Conservation (phyloP, 2,888 invertebrate genomes). For the Coecobrya sp. region DNA sequence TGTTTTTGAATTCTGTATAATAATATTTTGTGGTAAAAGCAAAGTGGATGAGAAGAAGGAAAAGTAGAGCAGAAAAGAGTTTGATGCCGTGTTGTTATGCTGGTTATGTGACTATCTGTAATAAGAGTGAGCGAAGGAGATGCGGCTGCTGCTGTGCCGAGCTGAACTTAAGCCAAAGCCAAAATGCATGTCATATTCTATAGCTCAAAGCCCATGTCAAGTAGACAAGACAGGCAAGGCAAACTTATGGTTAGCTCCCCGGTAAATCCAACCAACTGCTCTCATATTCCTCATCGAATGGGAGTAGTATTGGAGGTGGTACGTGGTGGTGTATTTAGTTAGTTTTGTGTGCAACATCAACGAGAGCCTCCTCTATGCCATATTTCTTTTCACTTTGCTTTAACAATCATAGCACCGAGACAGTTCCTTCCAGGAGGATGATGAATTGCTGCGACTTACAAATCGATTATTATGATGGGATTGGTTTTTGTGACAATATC, state of each 20-base stretch:
- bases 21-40: conserved; percentile 72
- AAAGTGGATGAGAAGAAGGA: conserved; percentile 33
- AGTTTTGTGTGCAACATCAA: conserved; percentile 39
- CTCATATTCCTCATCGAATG: conserved; percentile 52
- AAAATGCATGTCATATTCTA: conserved; percentile 76
- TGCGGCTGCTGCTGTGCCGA: conserved; percentile 40
- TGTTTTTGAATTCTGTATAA: conserved; percentile 51
- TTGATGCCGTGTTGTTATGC: conserved; percentile 34
- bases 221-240: conserved; percentile 63
- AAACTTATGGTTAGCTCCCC: conserved; percentile 62
- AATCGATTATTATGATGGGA: conserved; percentile 68
- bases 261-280: conserved; percentile 77
- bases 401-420: conserved; percentile 49
- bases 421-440: conserved; percentile 43
- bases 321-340: conserved; percentile 38
- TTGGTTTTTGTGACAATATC: conserved; percentile 50
- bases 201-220: conserved; percentile 77
- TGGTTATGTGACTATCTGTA: conserved; percentile 52
- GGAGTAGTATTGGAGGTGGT: conserved; percentile 23
- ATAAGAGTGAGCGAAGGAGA: conserved; percentile 40
- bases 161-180: conserved; percentile 76
- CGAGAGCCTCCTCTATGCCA: conserved; percentile 16
- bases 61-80: conserved; percentile 68
- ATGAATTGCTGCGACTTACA: conserved; percentile 66
- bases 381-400: conserved; percentile 64